A percentile compares a stretch with the other conserved stretches of the same genome.
These are phyloP conservation scores for Anguilla megastoma DNA, from an alignment of 2,797 vertebrate species.

Conservation along the genomic window DNA sequence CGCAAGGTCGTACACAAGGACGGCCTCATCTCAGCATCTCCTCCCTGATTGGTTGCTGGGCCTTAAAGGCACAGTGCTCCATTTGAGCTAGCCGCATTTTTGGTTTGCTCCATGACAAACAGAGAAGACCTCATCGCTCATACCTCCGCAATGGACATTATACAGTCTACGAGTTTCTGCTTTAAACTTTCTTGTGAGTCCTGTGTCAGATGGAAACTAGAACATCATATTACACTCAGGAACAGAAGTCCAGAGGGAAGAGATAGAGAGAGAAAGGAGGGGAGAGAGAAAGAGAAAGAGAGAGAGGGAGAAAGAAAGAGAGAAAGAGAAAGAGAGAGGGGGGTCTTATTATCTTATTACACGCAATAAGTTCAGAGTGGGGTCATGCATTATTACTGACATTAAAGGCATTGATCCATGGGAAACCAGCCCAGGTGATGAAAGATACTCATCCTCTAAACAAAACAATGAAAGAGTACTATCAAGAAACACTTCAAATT, in stretches of 20 bases:
- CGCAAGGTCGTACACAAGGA: slow-evolving; percentile 80
- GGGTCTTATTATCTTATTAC: background rate
- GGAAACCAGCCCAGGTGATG: background rate
- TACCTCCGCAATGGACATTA: background rate
- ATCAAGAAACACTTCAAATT: background rate
- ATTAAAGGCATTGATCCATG: background rate
- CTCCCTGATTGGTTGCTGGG: slow-evolving; percentile 66
- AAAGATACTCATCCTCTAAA: background rate
- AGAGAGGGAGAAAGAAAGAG: background rate
- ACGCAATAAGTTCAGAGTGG: background rate
- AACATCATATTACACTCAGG: background rate
- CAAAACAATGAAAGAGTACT: background rate
- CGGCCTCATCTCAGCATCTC: slow-evolving; percentile 66
- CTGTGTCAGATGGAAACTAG: background rate
- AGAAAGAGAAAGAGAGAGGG: background rate
- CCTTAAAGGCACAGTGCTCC: slow-evolving; percentile 75
- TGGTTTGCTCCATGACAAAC: background rate
- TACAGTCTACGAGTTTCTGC: background rate
- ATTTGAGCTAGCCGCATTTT: slow-evolving; percentile 29
- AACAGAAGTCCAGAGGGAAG: background rate
- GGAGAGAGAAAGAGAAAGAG: background rate
- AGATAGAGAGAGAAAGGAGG: background rate
- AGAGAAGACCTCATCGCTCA: background rate
- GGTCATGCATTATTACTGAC: background rate
- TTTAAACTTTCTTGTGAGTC: background rate